phyloP scores from a whole-genome alignment of 2,113 vertebrate genomes.

The Canis aureus region DNA sequence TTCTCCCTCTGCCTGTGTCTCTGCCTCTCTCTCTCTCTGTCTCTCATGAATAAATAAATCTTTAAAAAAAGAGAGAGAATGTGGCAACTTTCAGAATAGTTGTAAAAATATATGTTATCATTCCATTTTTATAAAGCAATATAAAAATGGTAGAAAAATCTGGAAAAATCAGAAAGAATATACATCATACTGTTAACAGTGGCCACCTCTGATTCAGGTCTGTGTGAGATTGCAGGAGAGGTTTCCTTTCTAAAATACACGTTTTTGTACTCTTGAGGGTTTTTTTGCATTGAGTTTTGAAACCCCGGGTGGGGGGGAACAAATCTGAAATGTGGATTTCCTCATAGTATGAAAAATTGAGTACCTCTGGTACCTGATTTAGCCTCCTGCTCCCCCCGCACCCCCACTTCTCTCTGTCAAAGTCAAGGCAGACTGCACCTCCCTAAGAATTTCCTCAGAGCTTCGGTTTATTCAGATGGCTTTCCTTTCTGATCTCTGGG shows the following conservation, averaged over 20 bases:
- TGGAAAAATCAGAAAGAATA: background rate
- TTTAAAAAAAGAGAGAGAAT: background rate
- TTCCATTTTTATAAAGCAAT: slow-evolving; percentile 31
- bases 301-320: background rate
- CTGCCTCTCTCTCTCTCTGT: too few species aligned
- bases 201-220: background rate
- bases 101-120: slow-evolving; percentile 21
- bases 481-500: background rate
- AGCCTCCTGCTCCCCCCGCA: background rate
- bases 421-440: background rate
- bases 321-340: background rate
- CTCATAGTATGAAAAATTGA: background rate
- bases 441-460: background rate
- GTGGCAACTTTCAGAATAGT: slow-evolving; percentile 22
- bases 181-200: background rate
- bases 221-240: background rate
- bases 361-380: background rate
- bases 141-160: background rate
- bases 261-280: slow-evolving; percentile 33
- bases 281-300: slow-evolving; percentile 60
- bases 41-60: too few species aligned
- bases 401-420: background rate
- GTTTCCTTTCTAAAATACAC: slow-evolving; percentile 36
- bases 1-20: too few species aligned
- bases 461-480: background rate